phyloP scores from a whole-genome alignment of 35 echinoderm and acorn worm species.

The Diadema setosum region DNA sequence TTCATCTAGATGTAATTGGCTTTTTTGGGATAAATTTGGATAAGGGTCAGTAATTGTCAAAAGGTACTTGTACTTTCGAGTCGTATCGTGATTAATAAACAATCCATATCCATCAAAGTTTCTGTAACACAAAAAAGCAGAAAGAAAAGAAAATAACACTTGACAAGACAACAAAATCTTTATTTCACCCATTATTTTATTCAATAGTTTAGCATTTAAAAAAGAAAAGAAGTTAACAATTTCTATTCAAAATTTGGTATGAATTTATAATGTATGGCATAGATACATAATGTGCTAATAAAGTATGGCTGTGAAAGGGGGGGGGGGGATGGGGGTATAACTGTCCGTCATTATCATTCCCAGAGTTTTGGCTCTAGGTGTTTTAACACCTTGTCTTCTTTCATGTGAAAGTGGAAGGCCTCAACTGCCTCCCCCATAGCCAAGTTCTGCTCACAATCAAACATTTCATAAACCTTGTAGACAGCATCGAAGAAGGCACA shows the following conservation, averaged over 20 bases:
- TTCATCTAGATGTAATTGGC: constrained; percentile 39
- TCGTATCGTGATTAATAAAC: constrained; percentile 17
- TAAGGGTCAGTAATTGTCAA: too few species aligned
- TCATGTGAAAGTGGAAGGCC: neutral
- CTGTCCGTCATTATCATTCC: neutral
- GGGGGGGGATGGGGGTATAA: neutral
- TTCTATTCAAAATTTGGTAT: neutral
- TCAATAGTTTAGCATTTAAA: too few species aligned
- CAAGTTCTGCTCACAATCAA: neutral
- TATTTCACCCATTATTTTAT: too few species aligned
- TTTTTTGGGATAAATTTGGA: constrained; percentile 19
- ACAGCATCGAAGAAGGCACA: too few species aligned
- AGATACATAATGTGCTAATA: neutral
- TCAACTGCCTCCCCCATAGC: neutral
- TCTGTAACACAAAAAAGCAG: too few species aligned
- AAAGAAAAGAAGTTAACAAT: neutral
- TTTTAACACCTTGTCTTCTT: neutral
- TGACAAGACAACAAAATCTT: too few species aligned
- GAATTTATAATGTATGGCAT: neutral
- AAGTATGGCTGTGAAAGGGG: too few species aligned
- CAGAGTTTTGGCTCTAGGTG: neutral
- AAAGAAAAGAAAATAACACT: too few species aligned
- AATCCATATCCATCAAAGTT: constrained; percentile 39
- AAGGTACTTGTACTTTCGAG: constrained; percentile 33
- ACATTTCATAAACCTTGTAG: too few species aligned